phyloP scores from a whole-genome alignment of 2,888 invertebrate genomes.

The Acrobasis consociella region DNA sequence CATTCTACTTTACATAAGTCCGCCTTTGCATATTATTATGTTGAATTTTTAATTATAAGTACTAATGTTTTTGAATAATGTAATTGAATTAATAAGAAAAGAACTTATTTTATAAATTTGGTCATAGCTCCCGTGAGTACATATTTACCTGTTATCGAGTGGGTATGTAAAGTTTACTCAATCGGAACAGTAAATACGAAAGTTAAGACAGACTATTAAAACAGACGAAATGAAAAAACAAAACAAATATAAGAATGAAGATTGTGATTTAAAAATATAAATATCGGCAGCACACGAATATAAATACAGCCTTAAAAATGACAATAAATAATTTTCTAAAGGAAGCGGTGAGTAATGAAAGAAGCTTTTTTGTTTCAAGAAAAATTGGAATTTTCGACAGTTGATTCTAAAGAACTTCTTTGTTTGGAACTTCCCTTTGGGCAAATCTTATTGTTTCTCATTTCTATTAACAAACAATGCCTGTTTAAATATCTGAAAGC shows the following conservation, averaged over 20 bases:
- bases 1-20: no score
- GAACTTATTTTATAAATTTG: no score
- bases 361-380: slow-evolving; percentile 58
- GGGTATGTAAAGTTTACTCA: no score
- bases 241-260: neutral
- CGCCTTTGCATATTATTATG: no score
- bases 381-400: slow-evolving; percentile 46
- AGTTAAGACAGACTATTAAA: no score
- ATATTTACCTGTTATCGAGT: no score
- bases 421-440: slow-evolving; percentile 15
- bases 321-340: slow-evolving; percentile 62
- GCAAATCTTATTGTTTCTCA: neutral
- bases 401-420: slow-evolving; percentile 32
- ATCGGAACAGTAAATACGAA: no score
- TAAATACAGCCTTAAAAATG: slow-evolving; percentile 15
- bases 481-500: neutral
- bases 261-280: neutral
- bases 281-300: neutral
- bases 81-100: no score
- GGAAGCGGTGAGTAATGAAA: slow-evolving; percentile 51
- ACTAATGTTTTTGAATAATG: no score
- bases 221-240: no score
- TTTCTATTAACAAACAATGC: neutral
- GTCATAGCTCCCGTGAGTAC: no score
- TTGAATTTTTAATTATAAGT: no score